These are phyloP conservation scores for Drosophila pachea DNA, from an alignment of 1,140 invertebrate species.

Conservation along the genomic window DNA sequence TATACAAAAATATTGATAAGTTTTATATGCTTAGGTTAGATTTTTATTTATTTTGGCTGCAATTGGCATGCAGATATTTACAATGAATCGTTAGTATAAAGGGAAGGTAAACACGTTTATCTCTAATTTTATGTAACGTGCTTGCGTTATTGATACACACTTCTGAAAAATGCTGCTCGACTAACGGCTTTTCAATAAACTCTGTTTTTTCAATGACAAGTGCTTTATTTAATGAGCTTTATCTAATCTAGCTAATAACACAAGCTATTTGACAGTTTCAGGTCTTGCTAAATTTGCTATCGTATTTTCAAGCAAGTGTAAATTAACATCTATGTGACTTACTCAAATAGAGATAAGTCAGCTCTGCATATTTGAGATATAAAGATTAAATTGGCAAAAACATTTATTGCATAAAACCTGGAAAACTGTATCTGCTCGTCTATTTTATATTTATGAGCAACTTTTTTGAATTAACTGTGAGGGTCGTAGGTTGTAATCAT, in stretches of 20 bases:
- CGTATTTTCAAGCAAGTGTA: background rate
- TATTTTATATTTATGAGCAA: constrained; percentile 46
- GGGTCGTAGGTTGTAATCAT: constrained; percentile 16
- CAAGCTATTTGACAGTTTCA: constrained; percentile 5
- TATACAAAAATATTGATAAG: no score
- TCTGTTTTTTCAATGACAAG: background rate
- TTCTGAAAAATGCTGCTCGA: background rate
- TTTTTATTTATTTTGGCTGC: no score
- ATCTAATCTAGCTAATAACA: constrained; percentile 21
- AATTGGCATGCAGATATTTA: no score
- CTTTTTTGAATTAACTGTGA: constrained; percentile 22
- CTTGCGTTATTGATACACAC: no score
- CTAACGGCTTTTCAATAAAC: constrained; percentile 19
- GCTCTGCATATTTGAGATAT: no score
- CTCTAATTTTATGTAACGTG: background rate
- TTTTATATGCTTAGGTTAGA: no score
- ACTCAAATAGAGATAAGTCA: background rate
- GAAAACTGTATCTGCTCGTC: constrained; percentile 1
- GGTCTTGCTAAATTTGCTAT: background rate
- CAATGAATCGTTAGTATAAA: no score
- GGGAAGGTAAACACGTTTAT: no score
- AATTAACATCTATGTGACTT: background rate
- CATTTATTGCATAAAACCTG: no score
- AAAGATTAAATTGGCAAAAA: no score
- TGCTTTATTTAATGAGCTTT: constrained; percentile 1